A percentile compares a stretch with the other conserved stretches of the same genome.
These are phyloP conservation scores for Megalopta genalis DNA, from an alignment of 1,140 invertebrate species.

Conservation along the genomic window DNA sequence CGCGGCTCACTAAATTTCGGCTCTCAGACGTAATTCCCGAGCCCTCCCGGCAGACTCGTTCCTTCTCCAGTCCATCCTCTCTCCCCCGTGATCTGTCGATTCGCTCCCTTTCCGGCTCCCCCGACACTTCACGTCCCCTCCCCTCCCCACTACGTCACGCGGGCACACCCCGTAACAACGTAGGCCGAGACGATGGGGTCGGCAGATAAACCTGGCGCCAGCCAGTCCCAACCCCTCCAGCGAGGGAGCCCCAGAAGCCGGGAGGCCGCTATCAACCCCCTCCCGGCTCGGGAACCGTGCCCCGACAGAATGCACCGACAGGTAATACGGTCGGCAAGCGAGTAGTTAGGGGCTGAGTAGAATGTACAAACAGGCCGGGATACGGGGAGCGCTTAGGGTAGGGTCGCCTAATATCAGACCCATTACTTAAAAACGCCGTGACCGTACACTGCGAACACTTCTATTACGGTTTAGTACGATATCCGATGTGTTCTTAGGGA, in stretches of 20 bases:
- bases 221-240: conserved; percentile 62
- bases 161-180: conserved; percentile 61
- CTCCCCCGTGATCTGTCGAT: not conserved
- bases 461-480: no score
- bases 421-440: no score
- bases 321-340: no score
- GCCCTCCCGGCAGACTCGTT: not conserved
- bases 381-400: no score
- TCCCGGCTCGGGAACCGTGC: no score
- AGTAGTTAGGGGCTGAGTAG: no score
- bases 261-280: no score
- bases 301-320: no score
- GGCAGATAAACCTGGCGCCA: conserved; percentile 73
- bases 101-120: not conserved
- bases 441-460: no score
- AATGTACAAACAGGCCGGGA: no score
- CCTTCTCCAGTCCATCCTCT: not conserved
- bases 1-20: not conserved
- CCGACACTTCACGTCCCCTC: conserved; percentile 11
- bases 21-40: conserved; percentile 2
- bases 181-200: conserved; percentile 65
- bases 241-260: conserved; percentile 11
- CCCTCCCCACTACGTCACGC: not conserved
- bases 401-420: no score
- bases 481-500: no score